A percentile compares a stretch with the other conserved stretches of the same genome.
Evolutionary conservation across 2,888 invertebrate genomes (phyloP).

Genomic region (Hirtodrosophila confusa): DNA sequence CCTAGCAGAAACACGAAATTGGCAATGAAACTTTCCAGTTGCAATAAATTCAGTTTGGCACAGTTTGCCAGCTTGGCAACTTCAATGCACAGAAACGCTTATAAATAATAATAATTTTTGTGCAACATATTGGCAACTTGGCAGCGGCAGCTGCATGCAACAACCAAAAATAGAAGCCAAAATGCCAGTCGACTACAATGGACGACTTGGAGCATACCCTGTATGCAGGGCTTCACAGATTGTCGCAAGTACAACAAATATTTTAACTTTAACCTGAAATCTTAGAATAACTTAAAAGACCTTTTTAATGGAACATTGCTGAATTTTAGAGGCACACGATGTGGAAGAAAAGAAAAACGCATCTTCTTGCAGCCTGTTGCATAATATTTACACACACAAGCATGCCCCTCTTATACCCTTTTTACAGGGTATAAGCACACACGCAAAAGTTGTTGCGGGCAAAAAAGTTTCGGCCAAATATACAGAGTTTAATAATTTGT

Average conservation of each 20-base stretch:
- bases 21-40: constrained; percentile 74
- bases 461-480: constrained; percentile 38
- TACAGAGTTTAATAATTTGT: constrained; percentile 52
- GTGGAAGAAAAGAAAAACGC: too few relatives aligned
- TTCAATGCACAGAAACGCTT: constrained; percentile 30
- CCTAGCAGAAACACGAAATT: constrained; percentile 41
- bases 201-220: background rate
- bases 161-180: constrained; percentile 30
- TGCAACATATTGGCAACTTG: constrained; percentile 75
- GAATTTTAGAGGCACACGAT: too few relatives aligned
- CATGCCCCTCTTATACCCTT: background rate
- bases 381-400: too few relatives aligned
- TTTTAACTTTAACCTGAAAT: too few relatives aligned
- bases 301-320: too few relatives aligned
- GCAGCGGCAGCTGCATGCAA: constrained; percentile 49
- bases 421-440: constrained; percentile 17
- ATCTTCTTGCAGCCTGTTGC: too few relatives aligned
- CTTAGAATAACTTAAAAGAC: too few relatives aligned
- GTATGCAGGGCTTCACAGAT: background rate
- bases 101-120: constrained; percentile 71
- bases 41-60: constrained; percentile 73
- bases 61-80: constrained; percentile 58
- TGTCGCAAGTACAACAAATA: too few relatives aligned
- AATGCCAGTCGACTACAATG: background rate
- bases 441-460: constrained; percentile 28